These are phyloP conservation scores for Phenganax stokvisi DNA, from an alignment of 92 coral and sea anemone genomes.

Conservation along the genomic window DNA sequence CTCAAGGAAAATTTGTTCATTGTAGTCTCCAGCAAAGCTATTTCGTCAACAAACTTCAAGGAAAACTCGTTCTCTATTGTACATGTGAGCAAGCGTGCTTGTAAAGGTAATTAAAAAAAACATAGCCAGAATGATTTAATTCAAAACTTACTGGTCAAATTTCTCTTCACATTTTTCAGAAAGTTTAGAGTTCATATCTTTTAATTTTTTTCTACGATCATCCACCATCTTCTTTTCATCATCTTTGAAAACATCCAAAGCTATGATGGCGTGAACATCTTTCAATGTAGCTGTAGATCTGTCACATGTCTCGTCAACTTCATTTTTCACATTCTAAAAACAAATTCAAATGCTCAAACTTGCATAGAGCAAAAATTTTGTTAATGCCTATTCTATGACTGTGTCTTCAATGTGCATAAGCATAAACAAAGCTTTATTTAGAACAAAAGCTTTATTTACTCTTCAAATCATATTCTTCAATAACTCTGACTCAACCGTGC, in stretches of 20 bases:
- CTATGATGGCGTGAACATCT: constrained; percentile 25
- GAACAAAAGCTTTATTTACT: no score
- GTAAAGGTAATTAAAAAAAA: not conserved
- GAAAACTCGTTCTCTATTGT: no score
- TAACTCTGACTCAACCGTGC: no score
- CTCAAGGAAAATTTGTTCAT: no score
- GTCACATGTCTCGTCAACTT: constrained; percentile 12
- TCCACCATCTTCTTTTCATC: constrained; percentile 1
- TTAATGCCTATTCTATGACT: not conserved
- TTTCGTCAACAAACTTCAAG: no score
- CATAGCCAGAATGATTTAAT: not conserved
- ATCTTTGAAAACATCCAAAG: constrained; percentile 21
- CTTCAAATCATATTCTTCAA: no score
- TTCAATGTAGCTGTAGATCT: constrained; percentile 7
- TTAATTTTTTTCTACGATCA: constrained; percentile 17
- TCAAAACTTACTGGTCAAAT: constrained; percentile 24
- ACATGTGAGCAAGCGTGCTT: not conserved
- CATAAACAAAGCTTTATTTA: no score
- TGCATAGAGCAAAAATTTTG: not conserved
- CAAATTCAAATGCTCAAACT: not conserved
- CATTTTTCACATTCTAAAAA: constrained; percentile 15
- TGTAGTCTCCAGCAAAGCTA: no score
- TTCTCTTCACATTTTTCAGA: constrained; percentile 28
- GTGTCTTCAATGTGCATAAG: no score
- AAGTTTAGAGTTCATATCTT: constrained; percentile 9